Evolutionary conservation across 2,888 invertebrate species (phyloP), one percentile per base, ranked within the genome.

Genomic region (Fragum whitleyi): DNA sequence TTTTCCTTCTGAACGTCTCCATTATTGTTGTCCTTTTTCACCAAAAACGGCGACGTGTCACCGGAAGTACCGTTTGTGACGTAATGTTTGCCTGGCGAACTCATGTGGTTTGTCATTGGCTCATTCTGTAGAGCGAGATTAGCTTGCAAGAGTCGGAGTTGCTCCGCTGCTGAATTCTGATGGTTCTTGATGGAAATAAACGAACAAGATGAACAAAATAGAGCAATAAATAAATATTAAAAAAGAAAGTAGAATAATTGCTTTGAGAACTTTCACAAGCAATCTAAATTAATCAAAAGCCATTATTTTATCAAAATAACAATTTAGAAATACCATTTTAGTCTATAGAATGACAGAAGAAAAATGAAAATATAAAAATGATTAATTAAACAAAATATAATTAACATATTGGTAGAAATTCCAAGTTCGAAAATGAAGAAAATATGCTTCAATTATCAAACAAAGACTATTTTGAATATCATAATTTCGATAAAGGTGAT

Each of bases 61-160:
- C 59, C 42, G 11, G 72, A 72, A 39, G 69, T 76, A 29, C 80
- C 80, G 42, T 80, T 80, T 42, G 69, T 73, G 36, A 80, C 42
- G 39, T 71, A 67, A 51, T 70, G 62, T 42, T 68, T 76, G 2
- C 47, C 61, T n/a, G 42, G 5, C 51, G 61, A 36, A 1, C 59
- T 62, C 29, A 69, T 47, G 51, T 61, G 32, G 39, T 71, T 77
- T 7, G 55, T 55, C 42, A 65, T 21, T 1, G 65, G 65, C 47
- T 85, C 85, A 26, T 74, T 81, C 32, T 75, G 68, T 1, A 85
- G 57, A 19, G 77, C 81, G 23, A 77, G 19, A 55, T 85, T 85
- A 47, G 85, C 85, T 67, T 81, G 79, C 26, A 81, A 36, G 29
- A 85, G 72, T 39, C 85, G 77, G 14, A 77, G 72, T 55, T 85